A percentile compares a stretch with the other conserved stretches of the same genome.
These are phyloP conservation scores for Notocelia uddmanniana DNA, from an alignment of 2,888 invertebrate genomes.

Conservation along the genomic window DNA sequence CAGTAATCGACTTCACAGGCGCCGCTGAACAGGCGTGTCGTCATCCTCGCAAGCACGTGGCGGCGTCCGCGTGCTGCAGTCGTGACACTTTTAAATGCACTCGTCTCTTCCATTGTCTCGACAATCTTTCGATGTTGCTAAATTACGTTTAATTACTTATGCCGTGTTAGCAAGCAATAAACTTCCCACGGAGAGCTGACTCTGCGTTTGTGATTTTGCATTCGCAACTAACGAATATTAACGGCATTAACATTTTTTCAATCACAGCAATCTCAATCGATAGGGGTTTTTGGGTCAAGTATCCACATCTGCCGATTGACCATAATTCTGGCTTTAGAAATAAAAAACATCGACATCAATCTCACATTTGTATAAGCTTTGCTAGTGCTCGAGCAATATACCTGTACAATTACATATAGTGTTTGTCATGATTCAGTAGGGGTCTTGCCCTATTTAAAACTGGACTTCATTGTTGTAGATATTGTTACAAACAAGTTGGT, in stretches of 20 bases:
- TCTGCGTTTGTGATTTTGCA: background rate
- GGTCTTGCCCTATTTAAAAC: slow-evolving; percentile 37
- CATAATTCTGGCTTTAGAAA: slow-evolving; percentile 12
- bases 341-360: slow-evolving; percentile 4
- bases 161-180: slow-evolving; percentile 3
- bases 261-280: slow-evolving; percentile 48
- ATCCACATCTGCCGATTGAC: slow-evolving; percentile 52
- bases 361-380: background rate
- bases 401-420: slow-evolving; percentile 7
- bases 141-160: slow-evolving; percentile 20
- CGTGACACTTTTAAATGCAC: slow-evolving; percentile 52
- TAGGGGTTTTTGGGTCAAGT: slow-evolving; percentile 62
- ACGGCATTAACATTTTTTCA: slow-evolving; percentile 20
- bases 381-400: background rate
- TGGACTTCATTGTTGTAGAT: slow-evolving; percentile 61
- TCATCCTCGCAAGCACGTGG: slow-evolving; percentile 63
- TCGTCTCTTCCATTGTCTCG: slow-evolving; percentile 52
- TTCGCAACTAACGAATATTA: slow-evolving; percentile 11
- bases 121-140: slow-evolving; percentile 37
- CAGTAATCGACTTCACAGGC: slow-evolving; percentile 58
- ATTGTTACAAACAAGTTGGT: slow-evolving; percentile 60
- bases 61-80: slow-evolving; percentile 54
- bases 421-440: slow-evolving; percentile 15
- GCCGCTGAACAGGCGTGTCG: slow-evolving; percentile 69
- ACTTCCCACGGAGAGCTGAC: background rate